Conservation (phyloP, 2,113 vertebrate genomes). For the Polypterus bichir region DNA sequence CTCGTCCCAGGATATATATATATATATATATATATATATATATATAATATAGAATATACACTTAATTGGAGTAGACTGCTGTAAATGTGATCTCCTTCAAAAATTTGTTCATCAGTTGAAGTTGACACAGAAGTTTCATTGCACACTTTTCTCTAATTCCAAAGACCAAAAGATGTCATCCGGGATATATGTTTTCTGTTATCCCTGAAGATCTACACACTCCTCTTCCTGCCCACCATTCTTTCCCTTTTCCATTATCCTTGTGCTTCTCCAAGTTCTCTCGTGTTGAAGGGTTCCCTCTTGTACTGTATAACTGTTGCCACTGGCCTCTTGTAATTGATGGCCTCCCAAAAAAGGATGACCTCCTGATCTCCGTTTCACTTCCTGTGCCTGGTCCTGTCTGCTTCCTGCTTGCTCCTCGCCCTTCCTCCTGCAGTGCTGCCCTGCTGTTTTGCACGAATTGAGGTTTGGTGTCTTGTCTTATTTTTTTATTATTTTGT, state of each 20-base stretch:
- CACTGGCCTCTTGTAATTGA: conserved; percentile 6
- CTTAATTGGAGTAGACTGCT: too few relatives aligned
- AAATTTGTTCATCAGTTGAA: too few relatives aligned
- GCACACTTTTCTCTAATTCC: too few relatives aligned
- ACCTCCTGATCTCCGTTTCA: conserved; percentile 14
- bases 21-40: too few relatives aligned
- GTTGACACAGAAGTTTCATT: too few relatives aligned
- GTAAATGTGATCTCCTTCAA: too few relatives aligned
- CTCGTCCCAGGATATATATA: too few relatives aligned
- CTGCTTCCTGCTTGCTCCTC: conserved; percentile 45
- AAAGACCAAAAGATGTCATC: too few relatives aligned
- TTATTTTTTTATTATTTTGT: background rate
- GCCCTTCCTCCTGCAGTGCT: conserved; percentile 56
- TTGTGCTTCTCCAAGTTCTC: background rate
- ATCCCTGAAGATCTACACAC: too few relatives aligned
- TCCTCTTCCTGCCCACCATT: background rate
- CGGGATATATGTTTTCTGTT: too few relatives aligned
- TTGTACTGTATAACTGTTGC: conserved; percentile 15
- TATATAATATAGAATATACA: too few relatives aligned
- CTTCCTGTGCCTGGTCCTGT: conserved; percentile 21
- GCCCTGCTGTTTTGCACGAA: conserved; percentile 25
- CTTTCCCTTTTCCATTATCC: background rate
- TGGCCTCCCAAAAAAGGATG: conserved; percentile 22
- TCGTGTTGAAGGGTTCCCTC: background rate
- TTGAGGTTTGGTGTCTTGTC: conserved; percentile 17